phyloP scores from a whole-genome alignment of 2,888 invertebrate genomes.

The Pseudanteris insignis region DNA sequence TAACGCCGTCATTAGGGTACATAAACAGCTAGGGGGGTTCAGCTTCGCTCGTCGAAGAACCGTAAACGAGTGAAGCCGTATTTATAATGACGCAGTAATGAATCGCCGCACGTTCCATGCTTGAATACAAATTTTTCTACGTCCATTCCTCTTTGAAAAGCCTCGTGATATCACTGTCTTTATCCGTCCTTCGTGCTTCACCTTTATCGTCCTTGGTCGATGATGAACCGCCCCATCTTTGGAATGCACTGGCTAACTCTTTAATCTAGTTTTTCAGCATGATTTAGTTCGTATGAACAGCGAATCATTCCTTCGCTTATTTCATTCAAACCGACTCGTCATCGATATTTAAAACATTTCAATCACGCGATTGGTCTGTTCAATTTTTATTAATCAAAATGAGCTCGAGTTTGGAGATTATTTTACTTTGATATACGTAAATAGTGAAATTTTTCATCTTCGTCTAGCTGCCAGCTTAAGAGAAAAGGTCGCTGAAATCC shows the following conservation, averaged over 20 bases:
- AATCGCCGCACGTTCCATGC: conserved; percentile 5
- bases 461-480: neutral
- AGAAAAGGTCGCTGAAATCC: conserved; percentile 9
- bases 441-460: neutral
- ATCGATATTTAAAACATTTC: no score
- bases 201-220: no score
- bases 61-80: conserved; percentile 10
- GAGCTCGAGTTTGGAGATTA: no score
- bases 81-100: conserved; percentile 24
- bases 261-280: no score
- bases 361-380: no score
- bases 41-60: conserved; percentile 3
- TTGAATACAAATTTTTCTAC: conserved; percentile 19
- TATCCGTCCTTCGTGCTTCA: neutral
- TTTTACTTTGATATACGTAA: no score
- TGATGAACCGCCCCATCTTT: no score
- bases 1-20: conserved; percentile 23
- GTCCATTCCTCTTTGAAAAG: neutral
- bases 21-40: conserved; percentile 8
- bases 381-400: no score
- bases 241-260: no score
- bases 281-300: no score
- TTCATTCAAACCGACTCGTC: no score
- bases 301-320: no score
- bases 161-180: neutral